These are phyloP conservation scores for Nyctalus aviator DNA, from an alignment of 2,797 vertebrate species.

Conservation along the genomic window DNA sequence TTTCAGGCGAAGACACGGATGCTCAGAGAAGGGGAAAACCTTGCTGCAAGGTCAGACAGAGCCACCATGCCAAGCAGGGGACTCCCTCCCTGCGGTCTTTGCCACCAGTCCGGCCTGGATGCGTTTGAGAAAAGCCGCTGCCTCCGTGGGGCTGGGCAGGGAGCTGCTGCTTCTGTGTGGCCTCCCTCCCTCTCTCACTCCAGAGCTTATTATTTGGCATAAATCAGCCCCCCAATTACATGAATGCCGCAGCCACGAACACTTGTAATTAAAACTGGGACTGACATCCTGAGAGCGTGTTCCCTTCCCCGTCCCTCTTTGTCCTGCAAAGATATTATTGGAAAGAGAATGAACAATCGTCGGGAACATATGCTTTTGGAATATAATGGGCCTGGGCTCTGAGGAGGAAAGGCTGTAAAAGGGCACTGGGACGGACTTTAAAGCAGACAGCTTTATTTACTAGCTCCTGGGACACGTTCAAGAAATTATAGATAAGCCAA, in stretches of 20 bases:
- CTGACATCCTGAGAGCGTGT: slow-evolving; percentile 79
- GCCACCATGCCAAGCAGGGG: background rate
- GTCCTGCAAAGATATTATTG: slow-evolving; percentile 82
- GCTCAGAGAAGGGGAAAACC: background rate
- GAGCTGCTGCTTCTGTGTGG: slow-evolving; percentile 2
- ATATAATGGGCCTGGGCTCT: slow-evolving; percentile 80
- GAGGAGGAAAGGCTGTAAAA: slow-evolving; percentile 74
- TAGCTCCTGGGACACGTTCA: slow-evolving; percentile 58
- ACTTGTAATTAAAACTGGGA: slow-evolving; percentile 81
- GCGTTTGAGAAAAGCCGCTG: slow-evolving; percentile 47
- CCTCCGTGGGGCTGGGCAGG: slow-evolving; percentile 55
- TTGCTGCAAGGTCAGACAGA: background rate
- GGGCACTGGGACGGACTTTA: slow-evolving; percentile 70
- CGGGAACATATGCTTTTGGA: slow-evolving; percentile 78
- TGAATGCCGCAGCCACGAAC: slow-evolving; percentile 76
- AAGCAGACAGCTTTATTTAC: slow-evolving; percentile 79
- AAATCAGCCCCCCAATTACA: slow-evolving; percentile 80
- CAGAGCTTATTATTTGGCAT: slow-evolving; percentile 74
- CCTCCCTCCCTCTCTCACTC: slow-evolving; percentile 64
- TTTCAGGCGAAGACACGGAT: background rate
- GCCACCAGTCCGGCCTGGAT: background rate
- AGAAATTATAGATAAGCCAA: slow-evolving; percentile 69
- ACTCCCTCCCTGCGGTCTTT: background rate
- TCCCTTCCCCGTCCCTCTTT: slow-evolving; percentile 73
- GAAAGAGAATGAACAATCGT: slow-evolving; percentile 80